phyloP scores from a whole-genome alignment of 2,797 vertebrate species.

The Siniperca obscura region DNA sequence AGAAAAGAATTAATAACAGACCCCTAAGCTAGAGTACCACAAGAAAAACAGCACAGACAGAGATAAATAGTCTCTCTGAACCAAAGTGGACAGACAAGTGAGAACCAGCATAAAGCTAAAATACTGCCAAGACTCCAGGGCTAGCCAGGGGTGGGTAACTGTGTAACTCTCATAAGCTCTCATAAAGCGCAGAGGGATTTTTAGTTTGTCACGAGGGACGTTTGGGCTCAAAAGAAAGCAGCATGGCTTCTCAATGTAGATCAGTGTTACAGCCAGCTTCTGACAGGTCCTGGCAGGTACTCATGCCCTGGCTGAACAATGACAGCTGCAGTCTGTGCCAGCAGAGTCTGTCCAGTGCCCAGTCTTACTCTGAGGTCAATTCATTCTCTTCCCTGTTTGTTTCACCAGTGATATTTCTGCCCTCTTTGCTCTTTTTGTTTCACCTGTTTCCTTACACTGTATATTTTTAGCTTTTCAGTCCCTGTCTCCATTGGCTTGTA shows the following conservation, averaged over 20 bases:
- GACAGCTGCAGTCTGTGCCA: conserved; percentile 73
- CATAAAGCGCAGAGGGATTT: conserved; percentile 72
- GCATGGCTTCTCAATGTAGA: conserved; percentile 73
- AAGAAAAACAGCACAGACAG: conserved; percentile 50
- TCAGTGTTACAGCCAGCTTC: conserved; percentile 74
- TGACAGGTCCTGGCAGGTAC: conserved; percentile 79
- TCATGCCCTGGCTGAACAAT: conserved; percentile 69
- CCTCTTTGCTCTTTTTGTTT: conserved; percentile 34
- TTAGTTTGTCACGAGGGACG: conserved; percentile 71
- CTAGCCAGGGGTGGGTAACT: conserved; percentile 61
- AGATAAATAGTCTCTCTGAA: conserved; percentile 75
- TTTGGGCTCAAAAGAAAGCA: conserved; percentile 77
- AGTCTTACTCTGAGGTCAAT: conserved; percentile 58
- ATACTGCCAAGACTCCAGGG: conserved; percentile 58
- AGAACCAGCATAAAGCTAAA: conserved; percentile 47
- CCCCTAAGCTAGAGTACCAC: conserved; percentile 13
- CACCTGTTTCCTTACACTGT: conserved; percentile 14
- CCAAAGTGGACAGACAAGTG: conserved; percentile 59
- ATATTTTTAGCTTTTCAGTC: conserved; percentile 20
- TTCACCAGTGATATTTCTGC: conserved; percentile 33
- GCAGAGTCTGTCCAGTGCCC: conserved; percentile 66
- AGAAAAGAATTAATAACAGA: conserved; percentile 37
- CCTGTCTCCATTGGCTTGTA: conserved; percentile 5
- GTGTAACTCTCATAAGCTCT: conserved; percentile 72
- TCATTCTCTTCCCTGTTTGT: conserved; percentile 36